Percentiles rank a stretch among this genome's conserved stretches.
Conservation (phyloP, 2,113 vertebrate species). For the Mobula birostris region DNA sequence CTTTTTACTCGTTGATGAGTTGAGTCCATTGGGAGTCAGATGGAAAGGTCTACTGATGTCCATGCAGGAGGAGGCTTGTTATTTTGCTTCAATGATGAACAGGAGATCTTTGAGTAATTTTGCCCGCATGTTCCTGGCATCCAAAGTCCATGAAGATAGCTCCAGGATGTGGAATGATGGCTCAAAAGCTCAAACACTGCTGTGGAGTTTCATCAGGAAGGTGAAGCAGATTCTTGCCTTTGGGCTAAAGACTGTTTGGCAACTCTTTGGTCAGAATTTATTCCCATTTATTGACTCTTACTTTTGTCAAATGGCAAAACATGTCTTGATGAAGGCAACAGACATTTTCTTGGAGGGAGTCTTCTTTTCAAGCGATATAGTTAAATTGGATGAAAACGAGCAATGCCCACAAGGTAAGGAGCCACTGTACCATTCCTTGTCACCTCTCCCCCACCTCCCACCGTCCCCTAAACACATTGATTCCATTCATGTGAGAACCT, state of each 20-base stretch:
- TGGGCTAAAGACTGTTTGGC: slow-evolving; percentile 43
- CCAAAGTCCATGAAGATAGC: no score
- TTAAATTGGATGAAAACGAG: slow-evolving; percentile 47
- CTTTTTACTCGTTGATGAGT: slow-evolving; percentile 49
- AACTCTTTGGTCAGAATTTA: slow-evolving; percentile 44
- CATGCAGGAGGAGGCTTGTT: slow-evolving; percentile 50
- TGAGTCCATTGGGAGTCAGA: slow-evolving; percentile 44
- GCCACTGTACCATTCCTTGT: neutral
- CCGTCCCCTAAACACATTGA: neutral
- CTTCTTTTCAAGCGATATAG: slow-evolving; percentile 54
- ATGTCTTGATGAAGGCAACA: slow-evolving; percentile 47
- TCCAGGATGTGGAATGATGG: neutral
- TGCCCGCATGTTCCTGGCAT: neutral
- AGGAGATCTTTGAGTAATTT: neutral
- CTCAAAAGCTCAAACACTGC: neutral
- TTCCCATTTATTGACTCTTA: slow-evolving; percentile 45
- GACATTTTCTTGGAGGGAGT: slow-evolving; percentile 53
- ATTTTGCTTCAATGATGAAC: neutral
- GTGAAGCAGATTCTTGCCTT: slow-evolving; percentile 46
- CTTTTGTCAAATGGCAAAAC: slow-evolving; percentile 42
- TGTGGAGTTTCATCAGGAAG: slow-evolving; percentile 40
- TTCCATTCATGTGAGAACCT: neutral
- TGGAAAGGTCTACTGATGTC: slow-evolving; percentile 46
- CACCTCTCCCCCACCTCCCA: neutral
- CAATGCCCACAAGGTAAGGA: slow-evolving; percentile 58